Conservation (phyloP, 2,113 vertebrate genomes). For the Isichthys henryi region DNA sequence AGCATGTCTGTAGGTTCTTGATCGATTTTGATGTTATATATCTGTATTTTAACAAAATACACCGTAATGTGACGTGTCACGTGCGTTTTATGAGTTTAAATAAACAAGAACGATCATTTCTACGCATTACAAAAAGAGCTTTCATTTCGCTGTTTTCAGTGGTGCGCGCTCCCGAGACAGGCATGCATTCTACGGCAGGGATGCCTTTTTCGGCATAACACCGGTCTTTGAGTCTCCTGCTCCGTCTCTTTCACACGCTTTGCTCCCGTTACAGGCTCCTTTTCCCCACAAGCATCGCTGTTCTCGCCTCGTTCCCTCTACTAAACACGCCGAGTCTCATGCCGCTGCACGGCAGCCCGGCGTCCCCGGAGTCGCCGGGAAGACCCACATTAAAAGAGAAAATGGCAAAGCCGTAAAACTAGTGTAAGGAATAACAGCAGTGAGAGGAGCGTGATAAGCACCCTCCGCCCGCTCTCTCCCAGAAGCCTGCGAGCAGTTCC, state of each 20-base stretch:
- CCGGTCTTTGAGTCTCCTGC: neutral
- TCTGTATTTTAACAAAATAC: too few species aligned
- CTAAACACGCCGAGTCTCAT: neutral
- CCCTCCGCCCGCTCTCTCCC: neutral
- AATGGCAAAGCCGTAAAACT: neutral
- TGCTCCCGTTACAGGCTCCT: neutral
- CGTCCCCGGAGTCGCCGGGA: neutral
- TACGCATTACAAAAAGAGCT: too few species aligned
- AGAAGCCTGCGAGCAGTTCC: slow-evolving; percentile 5
- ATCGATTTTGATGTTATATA: too few species aligned
- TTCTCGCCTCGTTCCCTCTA: neutral
- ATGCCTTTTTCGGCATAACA: too few species aligned
- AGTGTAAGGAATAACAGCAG: neutral
- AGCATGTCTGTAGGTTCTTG: too few species aligned
- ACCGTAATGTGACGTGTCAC: too few species aligned
- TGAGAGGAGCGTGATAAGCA: neutral
- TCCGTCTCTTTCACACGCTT: neutral
- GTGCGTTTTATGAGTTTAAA: too few species aligned
- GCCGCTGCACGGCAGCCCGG: neutral
- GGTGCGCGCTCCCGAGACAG: too few species aligned
- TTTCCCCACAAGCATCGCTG: neutral
- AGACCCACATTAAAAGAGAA: neutral
- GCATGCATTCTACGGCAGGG: too few species aligned
- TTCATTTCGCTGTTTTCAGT: too few species aligned
- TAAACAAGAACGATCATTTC: too few species aligned